Evolutionary conservation across 2,797 vertebrate species (phyloP), one percentile per base, ranked within the genome.

Genomic region (Fundulus diaphanus): DNA sequence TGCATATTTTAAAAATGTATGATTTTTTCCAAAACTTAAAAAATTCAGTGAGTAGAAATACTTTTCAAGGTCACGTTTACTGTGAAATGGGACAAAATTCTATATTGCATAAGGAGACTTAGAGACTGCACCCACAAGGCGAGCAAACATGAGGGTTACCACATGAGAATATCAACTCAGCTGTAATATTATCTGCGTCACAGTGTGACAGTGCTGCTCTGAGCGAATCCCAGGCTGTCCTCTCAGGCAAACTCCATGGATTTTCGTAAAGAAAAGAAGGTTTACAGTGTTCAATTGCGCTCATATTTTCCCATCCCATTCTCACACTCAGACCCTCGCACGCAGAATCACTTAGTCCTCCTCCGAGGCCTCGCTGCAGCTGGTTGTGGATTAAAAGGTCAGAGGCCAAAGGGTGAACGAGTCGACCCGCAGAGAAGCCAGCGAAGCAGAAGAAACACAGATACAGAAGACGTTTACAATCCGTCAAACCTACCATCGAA

Each of bases 331-430:
- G 66, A 66, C 51, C 12, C 63, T 12, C 2, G 3, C 72, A 68
- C 18, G 11, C 76, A 80, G 67, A 77, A 33, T 56, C 74, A 54
- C 68, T 67, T n/a, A 70, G 70, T 61, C 65, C n/a, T 83, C 44
- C 68, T 80, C 68, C 65, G 86, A 82, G 85, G 81, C 85, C 84
- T 87, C 9, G 12, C 78, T 90, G 85, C 87, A 87, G 87, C 87
- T 88, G 82, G 88, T 29, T 66, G 84, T 37, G 79, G 89, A 89
- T 92, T 91, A 87, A 68, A 67, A 75, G 89, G 86, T 91, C 86
- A 85, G 71, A 71, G 85, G 90, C 88, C 85, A 87, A 84, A 88
- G 80, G 70, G 77, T 78, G 76, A 72, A 69, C 65, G 72, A 77
- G 82, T 91, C 90, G 82, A 73, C 71, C 67, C 16, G 61, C 11